A percentile compares a stretch with the other conserved stretches of the same genome.
Evolutionary conservation across 2,888 invertebrate genomes (phyloP).

Genomic region (Xylocampa areola): DNA sequence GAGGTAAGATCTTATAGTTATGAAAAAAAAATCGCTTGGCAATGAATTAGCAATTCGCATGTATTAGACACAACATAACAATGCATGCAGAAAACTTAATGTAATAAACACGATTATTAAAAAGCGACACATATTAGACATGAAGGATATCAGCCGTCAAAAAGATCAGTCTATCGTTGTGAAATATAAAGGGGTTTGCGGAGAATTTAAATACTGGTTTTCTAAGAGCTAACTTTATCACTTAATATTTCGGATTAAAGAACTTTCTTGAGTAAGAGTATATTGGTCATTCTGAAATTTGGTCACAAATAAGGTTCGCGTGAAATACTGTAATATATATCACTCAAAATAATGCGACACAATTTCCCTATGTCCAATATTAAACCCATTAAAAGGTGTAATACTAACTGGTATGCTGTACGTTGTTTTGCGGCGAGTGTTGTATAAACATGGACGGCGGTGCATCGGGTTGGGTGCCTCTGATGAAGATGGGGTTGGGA

Average conservation of each 20-base stretch:
- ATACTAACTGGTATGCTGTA: constrained; percentile 86
- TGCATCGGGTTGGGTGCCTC: constrained; percentile 94
- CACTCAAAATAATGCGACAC: background rate
- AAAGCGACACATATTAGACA: too few species aligned
- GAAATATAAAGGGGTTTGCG: too few species aligned
- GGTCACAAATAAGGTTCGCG: too few species aligned
- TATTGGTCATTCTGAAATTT: too few species aligned
- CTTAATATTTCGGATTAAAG: too few species aligned
- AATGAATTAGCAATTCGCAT: constrained; percentile 24
- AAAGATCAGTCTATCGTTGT: background rate
- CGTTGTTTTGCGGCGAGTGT: constrained; percentile 91
- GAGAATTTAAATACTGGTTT: too few species aligned
- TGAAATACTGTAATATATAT: too few species aligned
- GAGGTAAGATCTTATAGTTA: background rate
- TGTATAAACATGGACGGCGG: constrained; percentile 94
- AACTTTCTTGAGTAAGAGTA: too few species aligned
- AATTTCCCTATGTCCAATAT: background rate
- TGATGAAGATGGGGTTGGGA: constrained; percentile 95
- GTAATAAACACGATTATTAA: too few species aligned
- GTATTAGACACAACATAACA: constrained; percentile 3
- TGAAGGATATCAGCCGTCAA: too few species aligned
- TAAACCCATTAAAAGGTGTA: constrained; percentile 24
- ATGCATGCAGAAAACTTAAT: background rate
- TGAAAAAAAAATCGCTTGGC: constrained; percentile 28
- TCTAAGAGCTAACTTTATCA: too few species aligned